Conservation (phyloP, 1,140 invertebrate genomes). For the Hyles vespertilio region DNA sequence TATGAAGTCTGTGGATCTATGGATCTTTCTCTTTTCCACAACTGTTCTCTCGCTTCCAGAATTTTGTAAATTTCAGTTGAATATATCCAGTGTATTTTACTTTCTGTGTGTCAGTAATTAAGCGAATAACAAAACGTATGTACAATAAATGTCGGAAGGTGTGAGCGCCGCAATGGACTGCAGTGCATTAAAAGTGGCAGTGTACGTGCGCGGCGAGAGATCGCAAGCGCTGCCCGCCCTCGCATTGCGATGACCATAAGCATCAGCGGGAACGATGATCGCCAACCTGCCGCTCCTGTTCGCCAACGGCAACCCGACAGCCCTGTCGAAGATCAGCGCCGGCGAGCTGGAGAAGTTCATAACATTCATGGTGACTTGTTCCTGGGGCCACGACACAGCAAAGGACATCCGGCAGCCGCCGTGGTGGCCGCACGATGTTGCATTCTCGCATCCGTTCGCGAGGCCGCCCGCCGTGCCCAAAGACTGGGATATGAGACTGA, state of each 20-base stretch:
- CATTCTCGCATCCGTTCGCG: conserved; percentile 79
- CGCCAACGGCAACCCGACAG: conserved; percentile 82
- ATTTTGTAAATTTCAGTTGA: conserved; percentile 39
- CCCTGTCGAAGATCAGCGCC: conserved; percentile 79
- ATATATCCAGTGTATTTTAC: background rate
- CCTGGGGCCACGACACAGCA: conserved; percentile 79
- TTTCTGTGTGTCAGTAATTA: background rate
- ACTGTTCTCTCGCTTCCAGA: conserved; percentile 31
- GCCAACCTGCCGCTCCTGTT: conserved; percentile 82
- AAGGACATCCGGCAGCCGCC: conserved; percentile 77
- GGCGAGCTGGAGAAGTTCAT: conserved; percentile 81
- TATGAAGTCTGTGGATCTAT: conserved; percentile 40
- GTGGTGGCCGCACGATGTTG: conserved; percentile 83
- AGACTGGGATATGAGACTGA: conserved; percentile 79
- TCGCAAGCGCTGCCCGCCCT: conserved; percentile 57
- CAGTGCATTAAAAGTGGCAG: conserved; percentile 45
- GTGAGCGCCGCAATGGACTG: conserved; percentile 33
- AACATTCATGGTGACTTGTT: conserved; percentile 85
- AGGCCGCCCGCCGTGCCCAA: conserved; percentile 71
- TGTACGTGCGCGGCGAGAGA: conserved; percentile 36
- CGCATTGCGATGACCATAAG: conserved; percentile 62
- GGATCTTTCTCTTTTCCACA: conserved; percentile 59
- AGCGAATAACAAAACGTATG: conserved; percentile 11
- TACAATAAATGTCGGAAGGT: conserved; percentile 21
- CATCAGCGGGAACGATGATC: conserved; percentile 72